These are phyloP conservation scores for Siderastrea siderea DNA, from an alignment of 92 coral and sea anemone species.

Conservation along the genomic window DNA sequence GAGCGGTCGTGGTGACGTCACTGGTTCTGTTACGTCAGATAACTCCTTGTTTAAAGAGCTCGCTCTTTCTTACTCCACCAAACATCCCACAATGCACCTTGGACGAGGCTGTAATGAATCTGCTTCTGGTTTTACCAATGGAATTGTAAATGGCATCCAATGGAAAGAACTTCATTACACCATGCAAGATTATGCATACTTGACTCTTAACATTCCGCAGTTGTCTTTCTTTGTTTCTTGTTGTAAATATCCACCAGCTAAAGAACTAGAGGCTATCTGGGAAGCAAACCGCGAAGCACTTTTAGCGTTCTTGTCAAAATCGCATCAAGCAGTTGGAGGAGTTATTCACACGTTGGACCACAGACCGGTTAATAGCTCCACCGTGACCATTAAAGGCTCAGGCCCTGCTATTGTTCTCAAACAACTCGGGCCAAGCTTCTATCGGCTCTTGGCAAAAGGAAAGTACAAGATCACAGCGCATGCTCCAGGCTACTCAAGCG, in stretches of 20 bases:
- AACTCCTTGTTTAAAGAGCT: constrained; percentile 82
- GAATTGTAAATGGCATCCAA: constrained; percentile 80
- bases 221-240: constrained; percentile 92
- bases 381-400: constrained; percentile 58
- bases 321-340: constrained; percentile 88
- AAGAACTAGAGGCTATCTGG: constrained; percentile 66
- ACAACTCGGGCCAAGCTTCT: constrained; percentile 73
- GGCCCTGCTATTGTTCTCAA: constrained; percentile 70
- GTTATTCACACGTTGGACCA: constrained; percentile 75
- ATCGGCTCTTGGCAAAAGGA: constrained; percentile 86
- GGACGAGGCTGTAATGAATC: constrained; percentile 86
- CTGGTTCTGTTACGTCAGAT: constrained; percentile 81
- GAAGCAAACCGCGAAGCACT: constrained; percentile 82
- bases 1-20: constrained; percentile 51
- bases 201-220: constrained; percentile 74
- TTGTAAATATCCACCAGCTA: constrained; percentile 82
- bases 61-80: constrained; percentile 77
- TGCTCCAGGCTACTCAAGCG: constrained; percentile 85
- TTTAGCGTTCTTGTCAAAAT: constrained; percentile 78
- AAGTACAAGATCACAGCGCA: constrained; percentile 87
- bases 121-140: constrained; percentile 65
- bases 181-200: constrained; percentile 93
- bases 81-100: constrained; percentile 91
- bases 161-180: constrained; percentile 90
- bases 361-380: constrained; percentile 68